Base-by-base conservation (phyloP, 2,888 invertebrate species). In the Nezara viridula region DNA sequence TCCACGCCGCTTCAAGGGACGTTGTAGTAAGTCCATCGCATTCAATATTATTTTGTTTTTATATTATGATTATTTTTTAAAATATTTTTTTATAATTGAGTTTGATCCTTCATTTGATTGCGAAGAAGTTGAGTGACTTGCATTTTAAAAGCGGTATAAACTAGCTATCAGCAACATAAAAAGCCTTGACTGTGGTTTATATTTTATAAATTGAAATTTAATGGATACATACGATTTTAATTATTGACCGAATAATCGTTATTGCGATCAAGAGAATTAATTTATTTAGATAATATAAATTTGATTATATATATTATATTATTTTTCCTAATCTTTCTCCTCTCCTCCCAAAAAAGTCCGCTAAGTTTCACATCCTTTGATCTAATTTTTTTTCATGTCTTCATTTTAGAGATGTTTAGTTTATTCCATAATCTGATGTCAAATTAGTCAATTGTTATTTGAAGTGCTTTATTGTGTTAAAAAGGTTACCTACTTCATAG, bases 1-100 rank as follows among this genome's bases (percentile, higher is more conserved):
- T 52, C 86, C 55, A 55, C 86, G 55, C 40, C 86, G 40, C 86
- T 55, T 50, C 86, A 50, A 86, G 86, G 81, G 81, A 81, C 81
- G 81, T 44, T 86, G 55, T 55, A 52, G 86, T 86, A 55, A 86
- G 86, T 55, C 55, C 55, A 52, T 86, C 86, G 40, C 55, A 55
- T 86, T 40, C 24, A 50, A 55, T 55, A 86, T 37, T 47, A 21
- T 52, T 50, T 49, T 50, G 7, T 37, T 32, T 21, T 86, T 16
- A 7, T 32, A 86, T 50, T 37, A n/a, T 27, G 21, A 10, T 27
- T 85, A 49, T 50, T 86, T 37, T 9, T 49, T n/a, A n/a, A 37
- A 19, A 37, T 24, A 21, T 73, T 7, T 73, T 6, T 66, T 73
- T 9, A 37, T 19, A 73, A 37, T 73, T 32, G 66, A 19, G 37